These are phyloP conservation scores for Verasper variegatus DNA, from an alignment of 2,113 vertebrate genomes.

Conservation along the genomic window DNA sequence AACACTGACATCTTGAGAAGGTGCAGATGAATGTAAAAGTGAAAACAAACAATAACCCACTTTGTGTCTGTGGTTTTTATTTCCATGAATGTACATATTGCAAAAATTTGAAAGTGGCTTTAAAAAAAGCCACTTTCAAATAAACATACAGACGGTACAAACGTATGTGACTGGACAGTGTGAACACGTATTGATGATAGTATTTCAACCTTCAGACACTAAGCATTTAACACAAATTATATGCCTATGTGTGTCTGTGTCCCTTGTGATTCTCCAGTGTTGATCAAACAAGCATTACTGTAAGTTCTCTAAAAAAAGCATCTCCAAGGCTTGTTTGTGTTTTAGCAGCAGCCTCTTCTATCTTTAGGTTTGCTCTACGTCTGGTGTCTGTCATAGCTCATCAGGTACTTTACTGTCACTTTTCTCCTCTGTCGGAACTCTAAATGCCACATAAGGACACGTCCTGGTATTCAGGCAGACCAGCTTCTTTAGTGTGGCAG, in stretches of 20 bases:
- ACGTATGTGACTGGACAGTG: conserved; percentile 10
- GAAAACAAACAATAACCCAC: conserved; percentile 9
- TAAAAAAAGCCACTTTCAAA: conserved; percentile 7
- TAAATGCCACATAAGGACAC: conserved; percentile 90
- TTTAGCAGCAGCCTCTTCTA: conserved; percentile 19
- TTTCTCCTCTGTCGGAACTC: conserved; percentile 71
- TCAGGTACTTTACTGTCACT: conserved; percentile 26
- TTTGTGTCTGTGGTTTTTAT: conserved; percentile 19
- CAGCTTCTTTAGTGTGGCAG: conserved; percentile 89
- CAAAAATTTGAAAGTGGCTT: too few species aligned
- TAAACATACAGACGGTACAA: conserved; percentile 16
- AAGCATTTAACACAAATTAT: neutral
- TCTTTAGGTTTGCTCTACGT: neutral
- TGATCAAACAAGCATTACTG: conserved; percentile 19
- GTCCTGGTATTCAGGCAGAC: conserved; percentile 91
- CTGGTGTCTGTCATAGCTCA: conserved; percentile 65
- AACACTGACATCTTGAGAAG: conserved; percentile 15
- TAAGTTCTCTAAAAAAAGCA: conserved; percentile 3
- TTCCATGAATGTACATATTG: conserved; percentile 8
- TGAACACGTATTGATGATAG: neutral
- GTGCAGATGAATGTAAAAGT: neutral
- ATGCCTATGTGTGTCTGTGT: conserved; percentile 11
- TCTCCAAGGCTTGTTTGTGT: neutral
- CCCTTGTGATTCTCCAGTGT: conserved; percentile 22
- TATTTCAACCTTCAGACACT: conserved; percentile 5